Evolutionary conservation across 2,888 invertebrate species (phyloP), one percentile per base, ranked within the genome.

Genomic region (Dynastes grantii): DNA sequence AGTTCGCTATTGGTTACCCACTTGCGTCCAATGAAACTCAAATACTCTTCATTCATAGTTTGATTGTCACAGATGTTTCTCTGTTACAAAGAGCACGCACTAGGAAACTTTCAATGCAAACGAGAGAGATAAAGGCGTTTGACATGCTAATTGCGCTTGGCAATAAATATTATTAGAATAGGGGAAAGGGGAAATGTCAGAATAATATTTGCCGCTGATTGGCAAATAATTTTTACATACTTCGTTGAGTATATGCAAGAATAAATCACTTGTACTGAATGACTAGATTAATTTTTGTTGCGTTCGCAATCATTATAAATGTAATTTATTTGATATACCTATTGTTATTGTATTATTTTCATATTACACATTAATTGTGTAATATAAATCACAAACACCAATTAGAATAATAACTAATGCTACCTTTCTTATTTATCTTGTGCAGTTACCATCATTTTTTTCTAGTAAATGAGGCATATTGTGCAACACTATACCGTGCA

Each of bases 1-100:
- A 85, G 83, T 84, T 84, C 83, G 80, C 81, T 82, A 85, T 86
- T 85, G 85, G 85, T 83, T 84, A 83, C 83, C 79, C 81, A 77
- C 80, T 77, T 76, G 68, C 81, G 81, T 80, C 85, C 84, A 85
- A 85, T 85, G 81, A 84, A 83, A 83, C 76, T 81, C 77, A 81
- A 70, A 81, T 78, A 79, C 79, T 80, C 81, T 84, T 81, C 83
- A 82, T 83, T 84, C 83, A 83, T 83, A 83, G 83, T 83, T 85
- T 81, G 83, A 82, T 83, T 84, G 82, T 82, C 82, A 82, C 81
- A 82, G 76, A 89, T 55, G 75, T 76, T 76, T 61, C 73, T 67
- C 55, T 55, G 49, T 65, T 65, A 13, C 53, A 37, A 63, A n/a
- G n/a, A 64, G 29, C 40, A 78, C 49, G 73, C 22, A 64, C 13